Evolutionary conservation across 1,140 invertebrate genomes (phyloP), one percentile per base, ranked within the genome.

Genomic region (Aphaenogaster floridana): DNA sequence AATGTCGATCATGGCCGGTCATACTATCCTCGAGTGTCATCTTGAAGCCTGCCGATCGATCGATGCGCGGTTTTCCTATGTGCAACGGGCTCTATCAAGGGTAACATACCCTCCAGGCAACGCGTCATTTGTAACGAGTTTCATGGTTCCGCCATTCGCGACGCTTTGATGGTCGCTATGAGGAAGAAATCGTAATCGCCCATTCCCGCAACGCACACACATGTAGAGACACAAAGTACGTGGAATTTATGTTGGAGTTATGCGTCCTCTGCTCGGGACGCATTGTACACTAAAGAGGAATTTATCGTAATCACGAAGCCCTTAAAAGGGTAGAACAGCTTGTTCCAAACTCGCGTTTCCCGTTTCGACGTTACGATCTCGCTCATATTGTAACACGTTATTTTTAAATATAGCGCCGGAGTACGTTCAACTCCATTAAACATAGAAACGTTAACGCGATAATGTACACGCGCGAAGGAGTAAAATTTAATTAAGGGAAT

Each of bases 121-220:
- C 87, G 54, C 88, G 61, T 86, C 64, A 71, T 93, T 84, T 88
- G 83, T 89, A 86, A 89, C 88, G 89, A 78, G 81, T 89, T 88
- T 90, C 79, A 88, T 86, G 90, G 91, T 80, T 80, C 83, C 86
- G 79, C 90, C 90, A 93, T 90, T 92, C 93, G 93, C 79, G 77
- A 79, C 68, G 86, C 86, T 91, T 87, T 50, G 69, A 74, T 83
- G 64, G 48, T 83, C 48, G 81, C 54, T 87, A 87, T 83, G 86
- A 91, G 72, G 77, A 89, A 88, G 89, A 92, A 89, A 89, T 74
- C 87, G 59, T 89, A 79, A 91, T 91, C 89, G 77, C 52, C 54
- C 57, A 13, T 64, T 0, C 13, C 42, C 48, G 3, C 81, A 48
- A 68, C 68, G 52, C 52, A 34, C 11, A 39, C 69, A 57, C 59